Evolutionary conservation across 1,140 invertebrate species (phyloP).

Genomic region (Physella acuta): DNA sequence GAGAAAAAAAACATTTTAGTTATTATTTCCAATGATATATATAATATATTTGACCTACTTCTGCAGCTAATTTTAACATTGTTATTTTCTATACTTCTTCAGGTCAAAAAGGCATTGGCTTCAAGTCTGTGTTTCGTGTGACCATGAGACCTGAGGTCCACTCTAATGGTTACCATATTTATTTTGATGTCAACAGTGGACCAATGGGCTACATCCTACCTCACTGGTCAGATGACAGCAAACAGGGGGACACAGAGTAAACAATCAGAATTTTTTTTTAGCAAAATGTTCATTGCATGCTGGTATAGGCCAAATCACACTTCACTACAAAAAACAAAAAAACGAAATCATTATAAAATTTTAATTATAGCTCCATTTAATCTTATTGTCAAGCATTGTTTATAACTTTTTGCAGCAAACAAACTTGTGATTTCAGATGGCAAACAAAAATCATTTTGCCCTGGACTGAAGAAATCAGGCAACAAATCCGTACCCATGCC

Average conservation of each 20-base stretch:
- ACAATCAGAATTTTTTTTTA: too few species aligned
- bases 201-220: conserved; percentile 59
- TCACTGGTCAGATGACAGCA: conserved; percentile 52
- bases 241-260: conserved; percentile 21
- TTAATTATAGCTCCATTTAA: neutral
- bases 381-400: too few species aligned
- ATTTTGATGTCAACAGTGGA: conserved; percentile 55
- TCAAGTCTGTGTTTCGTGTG: conserved; percentile 61
- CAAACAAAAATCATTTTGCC: conserved; percentile 52
- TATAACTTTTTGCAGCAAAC: too few species aligned
- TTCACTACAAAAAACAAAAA: too few species aligned
- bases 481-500: conserved; percentile 43
- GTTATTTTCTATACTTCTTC: conserved; percentile 4
- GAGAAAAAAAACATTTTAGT: too few species aligned
- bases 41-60: neutral
- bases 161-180: conserved; percentile 58
- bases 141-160: conserved; percentile 57
- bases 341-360: neutral
- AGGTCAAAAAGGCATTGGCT: conserved; percentile 62
- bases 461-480: conserved; percentile 43
- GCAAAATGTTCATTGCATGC: too few species aligned
- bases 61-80: neutral
- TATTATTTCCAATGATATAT: neutral
- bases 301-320: too few species aligned
- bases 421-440: conserved; percentile 40